These are phyloP conservation scores for Blastobasis lacticolella DNA, from an alignment of 2,888 invertebrate genomes.

Conservation along the genomic window DNA sequence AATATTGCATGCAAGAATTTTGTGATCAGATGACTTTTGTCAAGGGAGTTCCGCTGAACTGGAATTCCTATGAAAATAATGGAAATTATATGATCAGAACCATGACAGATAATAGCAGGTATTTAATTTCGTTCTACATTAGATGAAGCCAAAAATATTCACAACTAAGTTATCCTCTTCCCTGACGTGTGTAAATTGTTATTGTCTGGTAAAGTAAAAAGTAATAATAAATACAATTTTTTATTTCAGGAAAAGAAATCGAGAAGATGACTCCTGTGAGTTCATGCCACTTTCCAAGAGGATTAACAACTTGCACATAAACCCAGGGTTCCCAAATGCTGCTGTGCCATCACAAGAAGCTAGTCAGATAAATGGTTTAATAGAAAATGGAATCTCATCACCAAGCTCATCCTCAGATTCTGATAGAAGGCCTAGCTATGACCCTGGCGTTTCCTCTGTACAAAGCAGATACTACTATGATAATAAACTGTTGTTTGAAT, in stretches of 20 bases:
- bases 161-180: background rate
- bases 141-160: conserved; percentile 35
- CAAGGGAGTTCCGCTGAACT: conserved; percentile 34
- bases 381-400: conserved; percentile 47
- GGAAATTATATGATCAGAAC: conserved; percentile 42
- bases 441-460: conserved; percentile 82
- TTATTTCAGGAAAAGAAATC: conserved; percentile 80
- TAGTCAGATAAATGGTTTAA: conserved; percentile 45
- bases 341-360: conserved; percentile 29
- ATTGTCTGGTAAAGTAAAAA: background rate
- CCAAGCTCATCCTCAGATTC: conserved; percentile 45
- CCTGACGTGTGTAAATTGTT: background rate
- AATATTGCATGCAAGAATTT: too few species aligned
- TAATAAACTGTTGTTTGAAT: conserved; percentile 89
- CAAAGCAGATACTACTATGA: conserved; percentile 92
- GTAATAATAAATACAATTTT: background rate
- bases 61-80: conserved; percentile 49
- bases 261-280: conserved; percentile 84
- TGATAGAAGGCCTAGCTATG: conserved; percentile 73
- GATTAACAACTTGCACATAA: conserved; percentile 91
- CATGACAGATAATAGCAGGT: conserved; percentile 66
- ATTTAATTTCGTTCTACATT: conserved; percentile 73
- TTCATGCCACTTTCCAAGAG: conserved; percentile 92
- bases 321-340: conserved; percentile 64
- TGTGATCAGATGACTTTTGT: conserved; percentile 53